A percentile compares a stretch with the other conserved stretches of the same genome.
These are phyloP conservation scores for Alloscopus bannaensis DNA, from an alignment of 2,888 invertebrate genomes.

Conservation along the genomic window DNA sequence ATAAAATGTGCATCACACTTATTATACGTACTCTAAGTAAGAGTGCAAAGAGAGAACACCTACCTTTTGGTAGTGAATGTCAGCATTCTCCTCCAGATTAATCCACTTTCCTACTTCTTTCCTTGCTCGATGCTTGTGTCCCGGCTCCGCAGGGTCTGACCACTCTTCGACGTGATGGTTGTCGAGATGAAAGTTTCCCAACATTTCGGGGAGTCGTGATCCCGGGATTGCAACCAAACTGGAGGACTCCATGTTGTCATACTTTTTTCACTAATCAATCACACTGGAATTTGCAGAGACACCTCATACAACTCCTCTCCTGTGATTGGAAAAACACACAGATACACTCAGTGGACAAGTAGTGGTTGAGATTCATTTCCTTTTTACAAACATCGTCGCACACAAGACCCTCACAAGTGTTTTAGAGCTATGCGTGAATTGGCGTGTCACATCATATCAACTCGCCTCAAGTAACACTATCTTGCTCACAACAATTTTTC, in stretches of 20 bases:
- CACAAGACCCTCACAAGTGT: not conserved
- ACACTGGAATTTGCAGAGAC: not conserved
- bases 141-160: constrained; percentile 71
- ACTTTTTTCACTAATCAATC: constrained; percentile 12
- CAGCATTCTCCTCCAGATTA: constrained; percentile 70
- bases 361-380: not conserved
- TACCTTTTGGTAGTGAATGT: constrained; percentile 73
- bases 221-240: constrained; percentile 60
- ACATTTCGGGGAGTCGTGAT: constrained; percentile 69
- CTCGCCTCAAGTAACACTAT: no score
- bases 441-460: not conserved
- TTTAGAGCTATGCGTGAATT: not conserved
- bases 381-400: not conserved
- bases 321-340: constrained; percentile 2
- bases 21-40: no score
- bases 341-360: not conserved
- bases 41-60: no score
- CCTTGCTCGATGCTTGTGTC: constrained; percentile 68
- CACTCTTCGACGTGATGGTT: constrained; percentile 73
- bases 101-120: constrained; percentile 73
- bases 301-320: constrained; percentile 40
- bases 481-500: no score
- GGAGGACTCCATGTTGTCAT: constrained; percentile 60
- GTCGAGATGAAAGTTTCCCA: constrained; percentile 72
- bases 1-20: no score